Base-by-base conservation (phyloP, 2,797 vertebrate species). In the Ispidina picta region DNA sequence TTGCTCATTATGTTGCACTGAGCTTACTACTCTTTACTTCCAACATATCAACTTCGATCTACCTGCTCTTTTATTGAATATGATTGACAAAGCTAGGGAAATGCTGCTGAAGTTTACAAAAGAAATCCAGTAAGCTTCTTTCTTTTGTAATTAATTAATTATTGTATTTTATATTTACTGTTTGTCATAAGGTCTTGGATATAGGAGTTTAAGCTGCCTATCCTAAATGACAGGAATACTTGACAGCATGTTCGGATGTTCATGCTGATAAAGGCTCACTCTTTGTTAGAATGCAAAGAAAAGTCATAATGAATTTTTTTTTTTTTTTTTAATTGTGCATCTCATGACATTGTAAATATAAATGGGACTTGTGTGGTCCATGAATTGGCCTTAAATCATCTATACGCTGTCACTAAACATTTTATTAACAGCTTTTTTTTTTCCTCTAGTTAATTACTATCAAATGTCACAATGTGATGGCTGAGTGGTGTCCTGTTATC, bases 361-460 rank as follows among this genome's bases (percentile, higher is more conserved):
- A 92, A 91, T 83, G 60, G 54, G 52, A 56, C 39, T 90, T 94
- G 69, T 15, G 22, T 43, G 29, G 65, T 82, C 94, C 52, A 35
- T 81, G 59, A 92, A 93, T 80, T 85, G 66, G 46, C 55, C 75
- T 86, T 75, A 84, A 90, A 88, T 95, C 72, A 76, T 87, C 69
- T 77, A 74, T 58, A 77, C 52, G 37, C 84, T 95, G 92, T 89
- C 92, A 84, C 52, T 78, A 64, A 79, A 46, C 59, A 65, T 89
- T 94, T 93, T 90, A 79, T 94, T 93, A 95, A 75, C 79, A 93
- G 59, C 78, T 89, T 43, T 62, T 93, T 62, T 93, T 73, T 90
- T 93, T 90, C 62, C 54, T 80, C 77, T 68, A 59, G 60, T 89
- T 91, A 92, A 89, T 95, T 92, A 70, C 80, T 94, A 86, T 90